phyloP scores from a whole-genome alignment of 2,888 invertebrate species.

The Craniophora ligustri region DNA sequence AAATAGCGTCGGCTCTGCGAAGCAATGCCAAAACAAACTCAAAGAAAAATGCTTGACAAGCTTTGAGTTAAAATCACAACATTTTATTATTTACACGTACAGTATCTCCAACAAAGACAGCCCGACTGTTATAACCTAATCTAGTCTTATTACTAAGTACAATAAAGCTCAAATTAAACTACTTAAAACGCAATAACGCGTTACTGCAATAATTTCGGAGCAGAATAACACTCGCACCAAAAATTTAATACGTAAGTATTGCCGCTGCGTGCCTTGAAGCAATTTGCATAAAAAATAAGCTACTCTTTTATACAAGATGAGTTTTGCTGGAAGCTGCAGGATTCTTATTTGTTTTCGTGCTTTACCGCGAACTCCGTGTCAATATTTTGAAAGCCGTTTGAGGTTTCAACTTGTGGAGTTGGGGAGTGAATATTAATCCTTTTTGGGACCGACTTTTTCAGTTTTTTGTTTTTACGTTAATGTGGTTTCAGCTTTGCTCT shows the following conservation, averaged over 20 bases:
- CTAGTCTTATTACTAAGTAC: too few relatives aligned
- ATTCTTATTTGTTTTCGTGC: conserved; percentile 41
- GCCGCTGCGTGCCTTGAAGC: conserved; percentile 34
- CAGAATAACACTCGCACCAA: conserved; percentile 12
- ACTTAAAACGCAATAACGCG: not conserved
- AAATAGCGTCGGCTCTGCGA: too few relatives aligned
- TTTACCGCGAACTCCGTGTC: conserved; percentile 32
- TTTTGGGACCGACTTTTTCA: conserved; percentile 36
- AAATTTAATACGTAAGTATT: conserved; percentile 29
- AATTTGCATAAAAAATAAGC: conserved; percentile 51
- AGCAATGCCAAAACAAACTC: too few relatives aligned
- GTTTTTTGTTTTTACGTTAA: conserved; percentile 32
- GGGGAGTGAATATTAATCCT: conserved; percentile 43
- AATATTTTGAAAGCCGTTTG: conserved; percentile 50
- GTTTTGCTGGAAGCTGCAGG: conserved; percentile 25
- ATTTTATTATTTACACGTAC: too few relatives aligned
- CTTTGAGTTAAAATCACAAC: too few relatives aligned
- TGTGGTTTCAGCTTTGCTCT: conserved; percentile 24
- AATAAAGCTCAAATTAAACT: not conserved
- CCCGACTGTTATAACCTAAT: not conserved
- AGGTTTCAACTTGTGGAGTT: conserved; percentile 39
- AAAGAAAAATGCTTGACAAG: too few relatives aligned
- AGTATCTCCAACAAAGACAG: too few relatives aligned
- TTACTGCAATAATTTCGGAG: conserved; percentile 5
- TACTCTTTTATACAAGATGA: conserved; percentile 37